Evolutionary conservation across 2,113 vertebrate species (phyloP).

Genomic region (Piliocolobus tephrosceles): DNA sequence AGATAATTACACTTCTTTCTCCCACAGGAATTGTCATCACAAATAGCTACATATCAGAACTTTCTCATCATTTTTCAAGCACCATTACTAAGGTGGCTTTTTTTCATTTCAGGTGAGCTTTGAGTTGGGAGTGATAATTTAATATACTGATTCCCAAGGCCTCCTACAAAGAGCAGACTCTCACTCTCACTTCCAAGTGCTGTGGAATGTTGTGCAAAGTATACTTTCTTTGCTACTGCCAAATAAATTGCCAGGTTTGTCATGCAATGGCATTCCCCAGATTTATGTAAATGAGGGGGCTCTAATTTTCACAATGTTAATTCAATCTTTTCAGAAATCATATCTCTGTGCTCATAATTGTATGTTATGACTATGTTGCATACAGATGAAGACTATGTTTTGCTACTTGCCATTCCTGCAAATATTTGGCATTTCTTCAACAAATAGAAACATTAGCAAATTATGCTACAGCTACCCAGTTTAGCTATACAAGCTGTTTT

Average conservation of each 20-base stretch:
- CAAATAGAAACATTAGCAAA: conserved; percentile 72
- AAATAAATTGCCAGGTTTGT: conserved; percentile 45
- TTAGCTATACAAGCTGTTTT: conserved; percentile 59
- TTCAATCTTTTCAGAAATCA: conserved; percentile 73
- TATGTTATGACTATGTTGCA: conserved; percentile 66
- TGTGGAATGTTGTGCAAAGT: not conserved
- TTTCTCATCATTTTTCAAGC: conserved; percentile 14
- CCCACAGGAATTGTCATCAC: not conserved
- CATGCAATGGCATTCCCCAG: conserved; percentile 29
- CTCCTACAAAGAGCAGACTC: not conserved
- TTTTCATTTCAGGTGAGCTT: conserved; percentile 10
- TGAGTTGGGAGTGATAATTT: not conserved
- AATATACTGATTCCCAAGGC: not conserved
- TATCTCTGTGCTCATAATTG: conserved; percentile 74
- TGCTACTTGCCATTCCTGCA: conserved; percentile 63
- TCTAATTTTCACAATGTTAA: conserved; percentile 70
- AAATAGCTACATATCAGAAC: not conserved
- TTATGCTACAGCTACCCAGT: conserved; percentile 41
- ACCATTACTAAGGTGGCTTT: not conserved
- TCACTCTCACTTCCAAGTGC: not conserved
- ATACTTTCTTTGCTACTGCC: not conserved
- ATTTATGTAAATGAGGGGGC: conserved; percentile 58
- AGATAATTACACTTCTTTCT: conserved; percentile 9
- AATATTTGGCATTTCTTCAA: conserved; percentile 64
- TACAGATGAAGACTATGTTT: conserved; percentile 72